Evolutionary conservation across 2,113 vertebrate species (phyloP).

Genomic region (Trinectes maculatus): DNA sequence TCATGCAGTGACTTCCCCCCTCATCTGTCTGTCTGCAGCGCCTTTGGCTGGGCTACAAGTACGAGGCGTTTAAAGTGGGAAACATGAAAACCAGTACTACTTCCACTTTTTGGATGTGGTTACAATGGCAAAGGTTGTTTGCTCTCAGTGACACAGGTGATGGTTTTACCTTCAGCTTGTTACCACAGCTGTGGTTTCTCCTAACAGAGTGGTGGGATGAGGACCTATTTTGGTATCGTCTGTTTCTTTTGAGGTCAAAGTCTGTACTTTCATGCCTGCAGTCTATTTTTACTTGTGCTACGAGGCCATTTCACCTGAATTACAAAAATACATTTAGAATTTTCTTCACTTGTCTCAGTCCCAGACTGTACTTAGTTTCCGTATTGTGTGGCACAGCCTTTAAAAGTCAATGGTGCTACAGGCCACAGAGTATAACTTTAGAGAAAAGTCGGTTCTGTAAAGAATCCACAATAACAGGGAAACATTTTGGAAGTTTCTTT

Average conservation of each 20-base stretch:
- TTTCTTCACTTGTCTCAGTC: background rate
- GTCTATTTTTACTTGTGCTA: conserved; percentile 17
- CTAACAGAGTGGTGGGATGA: background rate
- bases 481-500: conserved; percentile 5
- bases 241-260: conserved; percentile 27
- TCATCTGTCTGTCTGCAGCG: conserved; percentile 34
- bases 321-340: background rate
- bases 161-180: conserved; percentile 34
- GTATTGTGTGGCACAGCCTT: background rate
- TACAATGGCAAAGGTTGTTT: conserved; percentile 9
- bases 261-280: conserved; percentile 45
- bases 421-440: background rate
- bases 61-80: conserved; percentile 30
- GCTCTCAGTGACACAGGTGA: conserved; percentile 30
- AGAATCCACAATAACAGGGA: background rate
- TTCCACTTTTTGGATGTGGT: conserved; percentile 31
- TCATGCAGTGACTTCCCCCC: conserved; percentile 5
- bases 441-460: background rate
- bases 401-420: background rate
- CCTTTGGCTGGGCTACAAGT: conserved; percentile 48
- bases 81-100: conserved; percentile 36
- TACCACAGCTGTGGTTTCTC: conserved; percentile 20
- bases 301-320: conserved; percentile 21
- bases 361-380: background rate
- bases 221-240: too few species aligned